A percentile compares a stretch with the other conserved stretches of the same genome.
phyloP scores from a whole-genome alignment of 2,113 vertebrate species.

The Sterrhoptilus dennistouni region DNA sequence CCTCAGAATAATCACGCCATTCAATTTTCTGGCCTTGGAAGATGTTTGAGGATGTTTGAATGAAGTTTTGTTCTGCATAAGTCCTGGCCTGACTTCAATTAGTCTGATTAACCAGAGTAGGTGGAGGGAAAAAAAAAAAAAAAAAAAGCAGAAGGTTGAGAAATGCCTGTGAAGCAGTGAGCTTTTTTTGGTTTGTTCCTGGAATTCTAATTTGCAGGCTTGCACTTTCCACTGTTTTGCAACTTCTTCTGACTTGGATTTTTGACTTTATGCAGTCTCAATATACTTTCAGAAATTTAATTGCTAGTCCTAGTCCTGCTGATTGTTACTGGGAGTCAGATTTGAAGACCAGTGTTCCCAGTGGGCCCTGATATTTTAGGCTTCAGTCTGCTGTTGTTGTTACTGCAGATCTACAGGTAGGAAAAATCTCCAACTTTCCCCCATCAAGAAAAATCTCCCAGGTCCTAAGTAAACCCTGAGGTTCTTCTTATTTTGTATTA shows the following conservation, averaged over 20 bases:
- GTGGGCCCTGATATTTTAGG: neutral
- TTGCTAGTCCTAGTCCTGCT: neutral
- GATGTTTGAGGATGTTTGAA: neutral
- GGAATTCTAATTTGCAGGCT: conserved; percentile 47
- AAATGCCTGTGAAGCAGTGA: conserved; percentile 3
- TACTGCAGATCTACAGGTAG: neutral
- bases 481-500: neutral
- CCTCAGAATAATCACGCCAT: neutral
- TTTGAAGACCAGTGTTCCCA: neutral
- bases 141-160: conserved; percentile 22
- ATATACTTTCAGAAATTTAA: neutral
- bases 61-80: neutral
- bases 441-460: neutral
- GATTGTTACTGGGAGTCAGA: neutral
- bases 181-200: conserved; percentile 57
- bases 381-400: neutral
- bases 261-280: neutral
- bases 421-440: neutral
- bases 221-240: conserved; percentile 49
- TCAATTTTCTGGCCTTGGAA: neutral
- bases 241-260: conserved; percentile 35
- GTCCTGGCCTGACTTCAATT: neutral
- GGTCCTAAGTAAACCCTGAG: neutral
- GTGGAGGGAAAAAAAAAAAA: neutral
- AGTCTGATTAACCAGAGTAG: neutral